These are phyloP conservation scores for Drosophila chauvacae DNA, from an alignment of 1,140 invertebrate species.

Conservation along the genomic window DNA sequence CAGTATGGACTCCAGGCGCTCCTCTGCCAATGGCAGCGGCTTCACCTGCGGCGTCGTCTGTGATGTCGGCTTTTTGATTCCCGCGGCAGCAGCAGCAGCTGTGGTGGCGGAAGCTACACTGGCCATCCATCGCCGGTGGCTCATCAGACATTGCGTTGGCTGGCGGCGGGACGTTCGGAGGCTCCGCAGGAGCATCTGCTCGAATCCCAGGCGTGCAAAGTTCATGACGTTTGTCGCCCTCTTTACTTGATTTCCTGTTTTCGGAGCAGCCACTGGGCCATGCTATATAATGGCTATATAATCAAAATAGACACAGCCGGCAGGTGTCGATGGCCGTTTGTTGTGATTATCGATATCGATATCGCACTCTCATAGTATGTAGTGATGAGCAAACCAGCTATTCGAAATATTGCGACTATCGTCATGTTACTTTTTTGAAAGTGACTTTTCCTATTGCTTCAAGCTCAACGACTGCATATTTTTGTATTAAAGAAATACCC, in stretches of 20 bases:
- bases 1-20: slow-evolving; percentile 55
- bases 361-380: neutral
- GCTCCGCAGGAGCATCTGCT: slow-evolving; percentile 26
- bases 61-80: neutral
- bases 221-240: slow-evolving; percentile 40
- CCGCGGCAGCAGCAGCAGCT: neutral
- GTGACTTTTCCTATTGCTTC: neutral
- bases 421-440: neutral
- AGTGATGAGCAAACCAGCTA: neutral
- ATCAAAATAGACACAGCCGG: slow-evolving; percentile 34
- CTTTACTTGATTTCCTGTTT: neutral
- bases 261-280: slow-evolving; percentile 14
- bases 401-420: neutral
- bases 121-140: slow-evolving; percentile 22
- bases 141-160: slow-evolving; percentile 14
- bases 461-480: neutral
- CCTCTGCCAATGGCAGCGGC: slow-evolving; percentile 46
- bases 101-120: neutral
- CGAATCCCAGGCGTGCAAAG: slow-evolving; percentile 41
- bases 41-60: slow-evolving; percentile 17
- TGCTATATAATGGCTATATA: slow-evolving; percentile 23
- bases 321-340: slow-evolving; percentile 22
- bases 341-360: slow-evolving; percentile 35
- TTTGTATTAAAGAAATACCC: neutral
- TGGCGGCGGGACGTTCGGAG: slow-evolving; percentile 9